These are phyloP conservation scores for Seriola dumerili DNA, from an alignment of 2,113 vertebrate species.

Conservation along the genomic window DNA sequence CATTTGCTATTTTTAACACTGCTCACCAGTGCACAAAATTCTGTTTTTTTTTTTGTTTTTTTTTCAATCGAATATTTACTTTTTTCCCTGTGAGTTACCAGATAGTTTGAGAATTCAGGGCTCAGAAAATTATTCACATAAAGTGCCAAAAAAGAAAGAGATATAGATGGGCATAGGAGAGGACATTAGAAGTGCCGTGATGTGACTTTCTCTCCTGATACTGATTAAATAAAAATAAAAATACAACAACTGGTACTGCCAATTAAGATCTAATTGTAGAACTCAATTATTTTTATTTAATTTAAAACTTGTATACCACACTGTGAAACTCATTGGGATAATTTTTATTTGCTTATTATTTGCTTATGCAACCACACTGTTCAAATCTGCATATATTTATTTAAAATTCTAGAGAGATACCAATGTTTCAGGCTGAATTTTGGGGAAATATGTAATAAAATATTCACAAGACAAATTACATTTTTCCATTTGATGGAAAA, in stretches of 20 bases:
- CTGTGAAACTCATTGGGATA: neutral
- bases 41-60: neutral
- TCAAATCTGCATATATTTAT: neutral
- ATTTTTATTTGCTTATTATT: neutral
- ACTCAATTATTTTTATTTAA: neutral
- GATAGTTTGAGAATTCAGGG: neutral
- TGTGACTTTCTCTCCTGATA: neutral
- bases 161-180: no score
- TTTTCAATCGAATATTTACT: neutral
- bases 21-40: neutral
- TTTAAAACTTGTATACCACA: neutral
- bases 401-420: neutral
- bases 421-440: neutral
- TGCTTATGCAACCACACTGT: neutral
- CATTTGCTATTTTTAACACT: neutral
- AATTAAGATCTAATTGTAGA: neutral
- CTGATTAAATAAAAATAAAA: no score
- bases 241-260: no score
- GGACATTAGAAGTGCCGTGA: no score
- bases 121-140: neutral
- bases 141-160: neutral
- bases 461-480: neutral
- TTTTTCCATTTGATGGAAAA: neutral
- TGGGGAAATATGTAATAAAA: neutral
- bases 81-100: neutral